Conservation (phyloP, 2,888 invertebrate species). For the Neria commutata region DNA sequence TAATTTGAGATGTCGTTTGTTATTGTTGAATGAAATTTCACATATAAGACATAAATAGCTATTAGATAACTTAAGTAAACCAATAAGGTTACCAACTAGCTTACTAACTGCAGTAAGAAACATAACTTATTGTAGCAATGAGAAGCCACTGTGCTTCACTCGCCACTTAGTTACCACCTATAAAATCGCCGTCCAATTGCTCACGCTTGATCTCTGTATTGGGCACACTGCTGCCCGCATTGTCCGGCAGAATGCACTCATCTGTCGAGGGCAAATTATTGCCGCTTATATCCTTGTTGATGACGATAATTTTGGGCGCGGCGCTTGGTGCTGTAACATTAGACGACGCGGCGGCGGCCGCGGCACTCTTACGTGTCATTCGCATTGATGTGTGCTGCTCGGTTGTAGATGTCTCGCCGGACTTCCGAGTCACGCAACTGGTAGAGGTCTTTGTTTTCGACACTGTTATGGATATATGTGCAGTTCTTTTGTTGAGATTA, state of each 20-base stretch:
- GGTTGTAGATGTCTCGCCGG: too few species aligned
- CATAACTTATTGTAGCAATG: too few species aligned
- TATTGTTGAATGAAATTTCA: too few species aligned
- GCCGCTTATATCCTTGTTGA: conserved; percentile 18
- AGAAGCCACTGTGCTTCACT: neutral
- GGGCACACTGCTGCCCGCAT: neutral
- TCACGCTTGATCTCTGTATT: conserved; percentile 35
- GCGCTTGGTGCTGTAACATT: too few species aligned
- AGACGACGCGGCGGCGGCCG: conserved; percentile 13
- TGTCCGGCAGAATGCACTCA: conserved; percentile 29
- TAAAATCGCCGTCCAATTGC: conserved; percentile 30
- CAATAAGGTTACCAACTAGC: too few species aligned
- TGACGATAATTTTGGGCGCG: conserved; percentile 24
- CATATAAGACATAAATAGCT: too few species aligned
- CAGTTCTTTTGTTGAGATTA: neutral
- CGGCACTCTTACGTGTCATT: conserved; percentile 20
- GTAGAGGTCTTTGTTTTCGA: neutral
- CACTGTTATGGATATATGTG: neutral
- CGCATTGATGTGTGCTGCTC: conserved; percentile 21
- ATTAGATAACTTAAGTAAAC: too few species aligned
- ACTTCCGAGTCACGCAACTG: too few species aligned
- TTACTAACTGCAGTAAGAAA: too few species aligned
- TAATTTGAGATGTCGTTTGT: too few species aligned
- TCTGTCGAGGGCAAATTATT: neutral
- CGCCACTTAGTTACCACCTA: conserved; percentile 23